Conservation (phyloP, 2,888 invertebrate genomes). For the Phasia obesa region DNA sequence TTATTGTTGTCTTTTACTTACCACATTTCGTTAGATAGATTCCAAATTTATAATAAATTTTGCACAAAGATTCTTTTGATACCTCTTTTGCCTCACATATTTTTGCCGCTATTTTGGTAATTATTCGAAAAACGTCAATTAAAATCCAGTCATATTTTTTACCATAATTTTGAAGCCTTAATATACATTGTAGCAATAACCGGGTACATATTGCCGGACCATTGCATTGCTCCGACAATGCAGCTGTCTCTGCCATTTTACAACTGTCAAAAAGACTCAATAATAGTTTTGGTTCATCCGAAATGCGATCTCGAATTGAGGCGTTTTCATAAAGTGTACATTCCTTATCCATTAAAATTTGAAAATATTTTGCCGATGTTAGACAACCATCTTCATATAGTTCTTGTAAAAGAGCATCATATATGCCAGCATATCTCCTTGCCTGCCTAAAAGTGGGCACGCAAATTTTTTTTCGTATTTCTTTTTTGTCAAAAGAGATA, state of each 20-base stretch:
- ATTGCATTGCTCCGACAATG: slow-evolving; percentile 62
- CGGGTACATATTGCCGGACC: slow-evolving; percentile 73
- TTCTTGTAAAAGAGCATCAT: slow-evolving; percentile 75
- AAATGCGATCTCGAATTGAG: slow-evolving; percentile 74
- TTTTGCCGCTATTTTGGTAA: slow-evolving; percentile 72
- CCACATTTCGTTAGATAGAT: slow-evolving; percentile 60
- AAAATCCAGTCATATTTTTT: slow-evolving; percentile 75
- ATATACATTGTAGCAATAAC: slow-evolving; percentile 75
- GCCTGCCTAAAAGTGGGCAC: slow-evolving; percentile 73
- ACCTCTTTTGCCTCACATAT: slow-evolving; percentile 68
- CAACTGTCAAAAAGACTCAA: slow-evolving; percentile 75
- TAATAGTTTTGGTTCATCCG: slow-evolving; percentile 74
- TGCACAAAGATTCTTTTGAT: slow-evolving; percentile 75
- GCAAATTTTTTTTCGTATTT: slow-evolving; percentile 45
- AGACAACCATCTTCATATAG: slow-evolving; percentile 76
- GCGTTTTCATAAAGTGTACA: slow-evolving; percentile 70
- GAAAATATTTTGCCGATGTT: slow-evolving; percentile 75
- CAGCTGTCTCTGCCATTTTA: slow-evolving; percentile 75
- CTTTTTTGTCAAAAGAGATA: slow-evolving; percentile 59
- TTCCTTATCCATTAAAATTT: slow-evolving; percentile 75
- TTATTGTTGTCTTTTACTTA: too few species aligned
- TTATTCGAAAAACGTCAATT: slow-evolving; percentile 74
- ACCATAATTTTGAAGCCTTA: slow-evolving; percentile 73
- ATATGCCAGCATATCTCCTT: slow-evolving; percentile 74
- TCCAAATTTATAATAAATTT: slow-evolving; percentile 76